A percentile compares a stretch with the other conserved stretches of the same genome.
Evolutionary conservation across 2,888 invertebrate genomes (phyloP).

Genomic region (Mythimna albipuncta): DNA sequence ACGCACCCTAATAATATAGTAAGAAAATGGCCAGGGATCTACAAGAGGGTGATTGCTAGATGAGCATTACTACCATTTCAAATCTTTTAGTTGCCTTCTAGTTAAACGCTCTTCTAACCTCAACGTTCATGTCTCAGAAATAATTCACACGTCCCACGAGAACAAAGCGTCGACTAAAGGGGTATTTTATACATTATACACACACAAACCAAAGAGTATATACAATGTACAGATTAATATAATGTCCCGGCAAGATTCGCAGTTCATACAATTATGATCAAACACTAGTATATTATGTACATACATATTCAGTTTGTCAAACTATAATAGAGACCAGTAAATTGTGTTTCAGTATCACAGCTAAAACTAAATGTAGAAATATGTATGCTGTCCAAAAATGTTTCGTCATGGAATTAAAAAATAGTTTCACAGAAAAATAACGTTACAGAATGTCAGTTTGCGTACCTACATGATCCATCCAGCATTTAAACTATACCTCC

Average conservation of each 20-base stretch:
- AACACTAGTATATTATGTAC: conserved; percentile 14
- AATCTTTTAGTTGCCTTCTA: background rate
- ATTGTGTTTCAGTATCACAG: background rate
- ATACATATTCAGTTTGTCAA: background rate
- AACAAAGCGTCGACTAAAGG: conserved; percentile 74
- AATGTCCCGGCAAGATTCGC: conserved; percentile 32
- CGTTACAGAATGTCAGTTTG: background rate
- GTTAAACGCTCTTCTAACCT: conserved; percentile 53
- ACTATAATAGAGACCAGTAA: background rate
- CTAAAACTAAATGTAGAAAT: background rate
- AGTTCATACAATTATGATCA: conserved; percentile 32
- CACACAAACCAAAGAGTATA: conserved; percentile 48
- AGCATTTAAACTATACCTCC: background rate
- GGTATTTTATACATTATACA: conserved; percentile 67
- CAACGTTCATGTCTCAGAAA: conserved; percentile 70
- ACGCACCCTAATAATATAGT: no score
- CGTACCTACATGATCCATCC: background rate
- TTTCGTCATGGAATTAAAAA: background rate
- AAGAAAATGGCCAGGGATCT: no score
- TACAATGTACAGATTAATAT: conserved; percentile 36
- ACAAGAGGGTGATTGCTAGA: background rate
- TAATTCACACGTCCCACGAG: conserved; percentile 74
- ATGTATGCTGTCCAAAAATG: background rate
- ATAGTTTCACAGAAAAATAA: conserved; percentile 1
- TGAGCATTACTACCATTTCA: background rate